Percentiles rank a stretch among this genome's conserved stretches.
Evolutionary conservation across 2,797 vertebrate genomes (phyloP).

Genomic region (Hoplostethus mediterraneus): DNA sequence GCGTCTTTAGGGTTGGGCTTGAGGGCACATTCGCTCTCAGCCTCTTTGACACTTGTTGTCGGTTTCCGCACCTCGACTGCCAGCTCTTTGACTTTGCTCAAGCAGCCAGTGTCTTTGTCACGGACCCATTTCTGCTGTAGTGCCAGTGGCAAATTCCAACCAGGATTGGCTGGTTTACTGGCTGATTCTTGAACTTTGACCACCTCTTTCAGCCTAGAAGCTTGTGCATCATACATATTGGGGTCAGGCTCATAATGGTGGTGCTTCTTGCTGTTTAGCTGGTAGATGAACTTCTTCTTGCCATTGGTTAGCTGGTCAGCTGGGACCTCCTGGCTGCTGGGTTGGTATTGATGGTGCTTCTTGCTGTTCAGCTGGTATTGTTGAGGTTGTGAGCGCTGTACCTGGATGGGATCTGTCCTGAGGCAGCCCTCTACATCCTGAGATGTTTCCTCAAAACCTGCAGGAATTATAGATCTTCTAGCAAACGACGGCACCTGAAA

Average conservation of each 20-base stretch:
- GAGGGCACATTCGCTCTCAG: constrained; percentile 71
- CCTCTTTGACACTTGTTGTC: constrained; percentile 74
- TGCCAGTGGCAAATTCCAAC: constrained; percentile 83
- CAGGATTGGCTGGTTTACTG: constrained; percentile 82
- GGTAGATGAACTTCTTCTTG: constrained; percentile 95
- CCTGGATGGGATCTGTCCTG: constrained; percentile 86
- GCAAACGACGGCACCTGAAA: constrained; percentile 95
- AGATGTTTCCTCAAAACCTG: constrained; percentile 89
- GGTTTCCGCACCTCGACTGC: constrained; percentile 79
- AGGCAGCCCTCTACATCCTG: constrained; percentile 83
- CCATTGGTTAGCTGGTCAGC: constrained; percentile 88
- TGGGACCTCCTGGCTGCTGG: constrained; percentile 89
- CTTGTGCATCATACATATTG: constrained; percentile 89
- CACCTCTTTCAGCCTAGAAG: constrained; percentile 87
- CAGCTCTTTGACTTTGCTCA: constrained; percentile 89
- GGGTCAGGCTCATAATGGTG: constrained; percentile 95
- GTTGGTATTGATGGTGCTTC: constrained; percentile 98
- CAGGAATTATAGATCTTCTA: constrained; percentile 92
- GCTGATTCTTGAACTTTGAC: constrained; percentile 80
- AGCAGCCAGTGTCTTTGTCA: constrained; percentile 88
- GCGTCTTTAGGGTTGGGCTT: constrained; percentile 86
- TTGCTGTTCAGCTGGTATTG: constrained; percentile 99
- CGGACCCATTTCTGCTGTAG: constrained; percentile 94
- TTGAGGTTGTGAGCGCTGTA: constrained; percentile 90
- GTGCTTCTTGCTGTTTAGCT: constrained; percentile 96